Base-by-base conservation (phyloP, 2,113 vertebrate genomes). In the Penelope pileata region DNA sequence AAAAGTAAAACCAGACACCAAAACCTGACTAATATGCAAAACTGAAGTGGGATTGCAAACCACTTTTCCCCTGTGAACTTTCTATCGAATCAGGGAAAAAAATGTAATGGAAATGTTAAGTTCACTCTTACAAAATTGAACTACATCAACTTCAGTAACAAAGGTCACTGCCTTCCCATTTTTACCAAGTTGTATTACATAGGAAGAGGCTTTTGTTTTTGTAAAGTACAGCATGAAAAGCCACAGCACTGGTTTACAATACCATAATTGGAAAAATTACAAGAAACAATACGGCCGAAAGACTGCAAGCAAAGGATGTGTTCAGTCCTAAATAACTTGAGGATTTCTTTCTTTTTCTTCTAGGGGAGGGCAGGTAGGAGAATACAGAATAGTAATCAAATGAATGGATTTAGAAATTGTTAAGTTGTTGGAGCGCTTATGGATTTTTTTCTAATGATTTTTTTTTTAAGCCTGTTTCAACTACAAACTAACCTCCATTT, bases 401-500 rank as follows among this genome's bases (percentile, higher is more conserved):
- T 3, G 3, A 8, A 60, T 2, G 3, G 10, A 69, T 89, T 60
- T 23, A 34, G 10, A 2, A 18, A 56, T 29, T 77, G 63, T 7
- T 17, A 47, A 38, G 7, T 4, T 16, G 7, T 67, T 43, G 26
- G 10, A 87, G 12, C 58, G 40, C 43, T 81, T 63, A 23, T 12
- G n/a, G 16, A n/a, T 51, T 60, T 26, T 16, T 6, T 27, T 34
- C 34, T 12, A 26, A 26, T 23, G 15, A 10, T 26, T 29, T 36
- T 51, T 26, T 12, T n/a, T 47, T 66, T 74, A 29, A 6, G 21
- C 21, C 9, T 29, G 6, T 74, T 87, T 32, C 48, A 84, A 29
- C 24, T 74, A 76, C 67, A 38, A 48, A 97, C 98, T 97, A 51
- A 99, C 99, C 99, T 99, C 99, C 99, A 99, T 17, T 97, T 96